Conservation (phyloP, 92 coral and sea anemone species). For the Phenganax stokvisi region DNA sequence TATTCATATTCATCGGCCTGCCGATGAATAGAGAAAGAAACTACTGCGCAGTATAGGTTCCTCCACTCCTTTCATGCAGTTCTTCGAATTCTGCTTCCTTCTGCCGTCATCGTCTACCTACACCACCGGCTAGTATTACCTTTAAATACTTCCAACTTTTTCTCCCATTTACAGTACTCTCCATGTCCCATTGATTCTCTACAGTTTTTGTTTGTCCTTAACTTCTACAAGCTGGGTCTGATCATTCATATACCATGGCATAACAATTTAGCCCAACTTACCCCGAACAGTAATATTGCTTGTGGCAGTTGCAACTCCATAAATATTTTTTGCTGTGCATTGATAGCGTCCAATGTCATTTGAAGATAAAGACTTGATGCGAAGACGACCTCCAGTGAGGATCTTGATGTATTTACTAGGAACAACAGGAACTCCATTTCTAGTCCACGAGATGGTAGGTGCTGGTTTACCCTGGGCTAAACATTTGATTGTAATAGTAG, state of each 20-base stretch:
- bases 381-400: constrained; percentile 13
- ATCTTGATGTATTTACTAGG: background rate
- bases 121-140: too few species aligned
- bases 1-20: too few species aligned
- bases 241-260: background rate
- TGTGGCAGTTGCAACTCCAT: constrained; percentile 15
- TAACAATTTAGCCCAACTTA: constrained; percentile 8
- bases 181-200: too few species aligned
- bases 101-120: too few species aligned
- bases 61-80: too few species aligned
- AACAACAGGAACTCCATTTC: constrained; percentile 12
- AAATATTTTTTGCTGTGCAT: constrained; percentile 17
- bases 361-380: constrained; percentile 24
- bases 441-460: constrained; percentile 12
- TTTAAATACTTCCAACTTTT: too few species aligned
- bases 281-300: constrained; percentile 9
- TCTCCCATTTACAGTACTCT: too few species aligned
- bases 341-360: constrained; percentile 16
- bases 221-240: background rate
- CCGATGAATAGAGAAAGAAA: too few species aligned
- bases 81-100: too few species aligned
- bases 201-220: too few species aligned
- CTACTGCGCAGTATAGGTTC: too few species aligned
- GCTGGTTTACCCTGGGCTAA: constrained; percentile 18
- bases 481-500: constrained; percentile 24